Conservation (phyloP, 2,113 vertebrate genomes). For the Pseudonaja textilis region DNA sequence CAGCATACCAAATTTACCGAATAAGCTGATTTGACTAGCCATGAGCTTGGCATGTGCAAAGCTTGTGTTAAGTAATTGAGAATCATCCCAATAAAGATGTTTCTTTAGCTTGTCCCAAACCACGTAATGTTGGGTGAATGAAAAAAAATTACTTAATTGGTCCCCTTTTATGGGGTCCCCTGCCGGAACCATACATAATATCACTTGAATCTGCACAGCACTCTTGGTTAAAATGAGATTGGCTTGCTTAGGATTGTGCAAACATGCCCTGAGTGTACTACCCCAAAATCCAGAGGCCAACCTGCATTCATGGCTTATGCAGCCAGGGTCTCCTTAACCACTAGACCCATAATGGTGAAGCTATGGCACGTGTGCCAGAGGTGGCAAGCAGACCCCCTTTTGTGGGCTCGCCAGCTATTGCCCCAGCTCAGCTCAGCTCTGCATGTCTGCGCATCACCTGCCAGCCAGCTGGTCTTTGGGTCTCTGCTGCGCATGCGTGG, state of each 20-base stretch:
- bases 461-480: no score
- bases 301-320: background rate
- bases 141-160: background rate
- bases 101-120: background rate
- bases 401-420: no score
- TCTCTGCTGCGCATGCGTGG: no score
- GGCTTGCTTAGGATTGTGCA: background rate
- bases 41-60: background rate
- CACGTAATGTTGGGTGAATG: background rate
- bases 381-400: no score
- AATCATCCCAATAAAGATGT: background rate
- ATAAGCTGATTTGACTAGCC: background rate
- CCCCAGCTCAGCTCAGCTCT: no score
- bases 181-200: background rate
- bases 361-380: no score
- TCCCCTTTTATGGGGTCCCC: background rate
- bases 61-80: background rate
- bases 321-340: background rate
- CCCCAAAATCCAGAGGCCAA: background rate
- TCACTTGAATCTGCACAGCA: background rate
- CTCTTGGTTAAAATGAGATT: background rate
- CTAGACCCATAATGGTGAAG: no score
- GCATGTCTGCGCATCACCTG: no score
- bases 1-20: background rate
- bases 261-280: background rate